These are phyloP conservation scores for Rugalucina vietnamica DNA, from an alignment of 2,888 invertebrate species.

Conservation along the genomic window DNA sequence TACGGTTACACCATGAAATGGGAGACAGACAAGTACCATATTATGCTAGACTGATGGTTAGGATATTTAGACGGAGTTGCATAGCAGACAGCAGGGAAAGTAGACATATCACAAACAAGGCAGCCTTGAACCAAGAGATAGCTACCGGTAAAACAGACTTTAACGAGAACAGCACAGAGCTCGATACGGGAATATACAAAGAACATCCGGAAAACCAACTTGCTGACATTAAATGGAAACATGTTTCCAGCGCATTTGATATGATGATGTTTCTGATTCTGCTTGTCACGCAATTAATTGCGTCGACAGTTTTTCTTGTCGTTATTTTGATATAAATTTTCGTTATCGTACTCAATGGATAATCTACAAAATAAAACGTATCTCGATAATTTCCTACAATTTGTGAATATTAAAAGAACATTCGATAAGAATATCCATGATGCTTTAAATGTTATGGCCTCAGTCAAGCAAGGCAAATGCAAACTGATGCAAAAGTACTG, in stretches of 20 bases:
- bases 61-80: slow-evolving; percentile 8
- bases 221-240: neutral
- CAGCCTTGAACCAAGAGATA: neutral
- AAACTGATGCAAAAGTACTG: too few relatives aligned
- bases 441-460: too few relatives aligned
- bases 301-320: neutral
- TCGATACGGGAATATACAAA: neutral
- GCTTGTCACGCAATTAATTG: slow-evolving; percentile 13
- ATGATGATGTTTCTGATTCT: slow-evolving; percentile 25
- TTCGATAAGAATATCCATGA: too few relatives aligned
- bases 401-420: too few relatives aligned
- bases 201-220: neutral
- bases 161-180: neutral
- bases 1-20: slow-evolving; percentile 12
- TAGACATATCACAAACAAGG: neutral
- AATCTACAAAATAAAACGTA: too few relatives aligned
- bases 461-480: too few relatives aligned
- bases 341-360: too few relatives aligned
- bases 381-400: too few relatives aligned
- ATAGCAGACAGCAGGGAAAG: neutral
- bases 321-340: too few relatives aligned
- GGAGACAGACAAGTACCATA: neutral
- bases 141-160: neutral
- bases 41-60: slow-evolving; percentile 6
- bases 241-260: slow-evolving; percentile 41